Percentiles rank a stretch among this genome's conserved stretches.
Evolutionary conservation across 2,888 invertebrate genomes (phyloP).

Genomic region (Acronicta aceris): DNA sequence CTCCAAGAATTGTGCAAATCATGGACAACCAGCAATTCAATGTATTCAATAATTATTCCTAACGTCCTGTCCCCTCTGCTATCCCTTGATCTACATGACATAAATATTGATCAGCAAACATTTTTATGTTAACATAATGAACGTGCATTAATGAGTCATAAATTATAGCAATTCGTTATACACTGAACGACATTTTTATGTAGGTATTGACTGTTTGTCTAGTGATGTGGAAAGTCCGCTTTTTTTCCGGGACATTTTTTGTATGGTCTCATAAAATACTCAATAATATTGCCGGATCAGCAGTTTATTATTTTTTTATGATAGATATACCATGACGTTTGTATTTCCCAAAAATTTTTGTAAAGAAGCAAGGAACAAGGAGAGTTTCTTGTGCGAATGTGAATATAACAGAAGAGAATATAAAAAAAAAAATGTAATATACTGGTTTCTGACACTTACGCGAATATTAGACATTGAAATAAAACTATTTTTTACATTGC

Average conservation of each 20-base stretch:
- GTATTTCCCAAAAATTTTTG: too few species aligned
- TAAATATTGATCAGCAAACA: slow-evolving; percentile 53
- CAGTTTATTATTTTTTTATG: too few species aligned
- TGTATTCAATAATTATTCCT: slow-evolving; percentile 7
- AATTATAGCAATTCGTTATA: slow-evolving; percentile 38
- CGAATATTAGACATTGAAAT: too few species aligned
- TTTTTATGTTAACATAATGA: slow-evolving; percentile 43
- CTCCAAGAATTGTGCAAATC: slow-evolving; percentile 21
- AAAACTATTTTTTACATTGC: too few species aligned
- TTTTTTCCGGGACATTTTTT: slow-evolving; percentile 8
- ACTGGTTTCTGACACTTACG: too few species aligned
- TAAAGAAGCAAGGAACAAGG: too few species aligned
- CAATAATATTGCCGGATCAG: neutral
- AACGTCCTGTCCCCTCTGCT: slow-evolving; percentile 4
- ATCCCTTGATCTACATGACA: slow-evolving; percentile 31
- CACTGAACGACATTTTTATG: slow-evolving; percentile 15
- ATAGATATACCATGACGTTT: too few species aligned
- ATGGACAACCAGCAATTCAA: slow-evolving; percentile 13
- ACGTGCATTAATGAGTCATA: slow-evolving; percentile 41
- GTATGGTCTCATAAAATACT: slow-evolving; percentile 16
- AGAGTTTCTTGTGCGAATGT: too few species aligned
- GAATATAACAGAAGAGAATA: too few species aligned
- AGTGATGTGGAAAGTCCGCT: neutral
- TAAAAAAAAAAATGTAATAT: too few species aligned
- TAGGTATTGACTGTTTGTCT: slow-evolving; percentile 19